Percentiles rank a stretch among this genome's conserved stretches.
phyloP scores from a whole-genome alignment of 2,797 vertebrate genomes.

The Malurus leucopterus region DNA sequence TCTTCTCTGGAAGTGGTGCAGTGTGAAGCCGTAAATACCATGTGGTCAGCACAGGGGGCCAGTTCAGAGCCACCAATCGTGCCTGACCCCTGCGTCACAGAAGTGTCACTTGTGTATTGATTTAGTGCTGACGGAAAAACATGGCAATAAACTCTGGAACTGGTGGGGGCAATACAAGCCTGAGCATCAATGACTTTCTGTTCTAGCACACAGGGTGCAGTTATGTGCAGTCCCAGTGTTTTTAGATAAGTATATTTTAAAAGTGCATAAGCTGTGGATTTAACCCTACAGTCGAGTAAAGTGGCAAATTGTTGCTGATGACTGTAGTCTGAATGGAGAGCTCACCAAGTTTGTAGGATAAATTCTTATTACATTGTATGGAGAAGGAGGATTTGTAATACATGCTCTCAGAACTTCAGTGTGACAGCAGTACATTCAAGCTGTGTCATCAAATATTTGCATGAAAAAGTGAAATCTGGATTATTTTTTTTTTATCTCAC shows the following conservation, averaged over 20 bases:
- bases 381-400: not conserved
- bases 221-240: conserved; percentile 2
- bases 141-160: conserved; percentile 31
- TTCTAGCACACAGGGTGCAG: conserved; percentile 26
- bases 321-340: not conserved
- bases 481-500: not conserved
- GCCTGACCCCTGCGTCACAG: not conserved
- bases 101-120: conserved; percentile 32
- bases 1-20: not conserved
- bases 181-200: conserved; percentile 53
- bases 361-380: not conserved
- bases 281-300: not conserved
- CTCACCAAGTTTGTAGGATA: not conserved
- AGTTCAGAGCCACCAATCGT: conserved; percentile 23
- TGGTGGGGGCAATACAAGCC: not conserved
- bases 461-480: not conserved
- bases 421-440: not conserved
- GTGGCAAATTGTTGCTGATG: not conserved
- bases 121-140: conserved; percentile 35
- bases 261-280: conserved; percentile 10
- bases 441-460: not conserved
- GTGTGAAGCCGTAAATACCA: not conserved
- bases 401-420: not conserved
- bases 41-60: not conserved
- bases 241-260: conserved; percentile 26